Percentiles rank a stretch among this genome's conserved stretches.
Conservation (phyloP, 1,140 invertebrate species). For the Tribolium castaneum region DNA sequence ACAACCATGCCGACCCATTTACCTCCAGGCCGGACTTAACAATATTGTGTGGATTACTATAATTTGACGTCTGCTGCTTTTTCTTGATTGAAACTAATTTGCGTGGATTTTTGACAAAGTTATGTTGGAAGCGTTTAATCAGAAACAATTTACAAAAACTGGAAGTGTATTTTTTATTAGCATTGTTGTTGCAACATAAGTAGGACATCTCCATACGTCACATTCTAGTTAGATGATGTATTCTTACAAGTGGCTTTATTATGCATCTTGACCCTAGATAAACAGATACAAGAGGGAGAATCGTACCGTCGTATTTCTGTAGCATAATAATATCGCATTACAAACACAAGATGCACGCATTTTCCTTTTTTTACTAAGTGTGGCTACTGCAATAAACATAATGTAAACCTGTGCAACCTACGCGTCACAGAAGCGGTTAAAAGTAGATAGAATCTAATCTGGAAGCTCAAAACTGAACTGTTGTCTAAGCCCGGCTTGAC, state of each 20-base stretch:
- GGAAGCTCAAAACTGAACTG: slow-evolving; percentile 8
- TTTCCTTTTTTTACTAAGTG: slow-evolving; percentile 12
- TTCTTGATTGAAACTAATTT: background rate
- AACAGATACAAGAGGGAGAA: background rate
- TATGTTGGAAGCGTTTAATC: no score
- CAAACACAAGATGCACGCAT: slow-evolving; percentile 21
- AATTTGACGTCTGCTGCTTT: background rate
- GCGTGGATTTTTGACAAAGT: no score
- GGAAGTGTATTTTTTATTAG: no score
- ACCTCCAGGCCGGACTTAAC: background rate
- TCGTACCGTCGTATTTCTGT: slow-evolving; percentile 11
- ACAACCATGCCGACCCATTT: background rate
- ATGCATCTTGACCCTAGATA: background rate
- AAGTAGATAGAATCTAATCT: slow-evolving; percentile 26
- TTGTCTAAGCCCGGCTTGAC: slow-evolving; percentile 10
- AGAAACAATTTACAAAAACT: no score
- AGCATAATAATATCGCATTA: slow-evolving; percentile 28
- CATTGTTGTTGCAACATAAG: no score
- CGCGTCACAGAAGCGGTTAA: slow-evolving; percentile 30
- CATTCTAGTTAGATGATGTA: background rate
- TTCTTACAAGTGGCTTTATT: background rate
- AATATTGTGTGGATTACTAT: background rate
- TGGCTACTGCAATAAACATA: slow-evolving; percentile 29
- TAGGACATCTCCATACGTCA: background rate
- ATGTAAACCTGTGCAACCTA: slow-evolving; percentile 23